Evolutionary conservation across 2,797 vertebrate genomes (phyloP).

Genomic region (Rhinella marina): DNA sequence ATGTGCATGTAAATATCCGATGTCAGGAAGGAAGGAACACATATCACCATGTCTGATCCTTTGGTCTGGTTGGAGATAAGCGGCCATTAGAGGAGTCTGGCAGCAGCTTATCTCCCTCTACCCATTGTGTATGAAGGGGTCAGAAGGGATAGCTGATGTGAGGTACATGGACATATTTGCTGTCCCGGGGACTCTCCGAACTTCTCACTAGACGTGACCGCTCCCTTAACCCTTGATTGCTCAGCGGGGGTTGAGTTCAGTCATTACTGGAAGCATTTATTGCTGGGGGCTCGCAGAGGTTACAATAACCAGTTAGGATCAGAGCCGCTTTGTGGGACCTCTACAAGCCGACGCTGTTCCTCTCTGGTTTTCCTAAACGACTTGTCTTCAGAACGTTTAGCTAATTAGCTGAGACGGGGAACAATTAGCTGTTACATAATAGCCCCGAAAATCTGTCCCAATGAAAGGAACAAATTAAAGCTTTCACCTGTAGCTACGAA

Average conservation of each 20-base stretch:
- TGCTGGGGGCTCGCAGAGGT: constrained; percentile 59
- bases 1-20: too few relatives aligned
- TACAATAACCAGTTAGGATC: constrained; percentile 62
- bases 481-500: constrained; percentile 42
- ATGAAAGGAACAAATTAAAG: constrained; percentile 42
- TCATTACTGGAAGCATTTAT: constrained; percentile 39
- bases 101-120: too few relatives aligned
- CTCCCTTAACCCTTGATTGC: constrained; percentile 18
- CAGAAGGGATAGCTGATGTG: too few relatives aligned
- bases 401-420: constrained; percentile 68
- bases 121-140: too few relatives aligned
- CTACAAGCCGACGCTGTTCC: neutral
- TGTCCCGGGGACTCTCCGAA: neutral
- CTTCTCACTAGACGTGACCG: neutral
- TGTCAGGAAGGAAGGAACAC: too few relatives aligned
- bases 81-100: too few relatives aligned
- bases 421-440: constrained; percentile 73
- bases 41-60: too few relatives aligned
- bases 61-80: too few relatives aligned
- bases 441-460: constrained; percentile 55
- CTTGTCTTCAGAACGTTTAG: constrained; percentile 54
- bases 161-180: neutral
- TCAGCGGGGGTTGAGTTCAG: neutral
- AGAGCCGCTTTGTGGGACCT: neutral
- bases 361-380: constrained; percentile 22